Evolutionary conservation across 2,888 invertebrate species (phyloP).

Genomic region (Cryptocephalus moraei): DNA sequence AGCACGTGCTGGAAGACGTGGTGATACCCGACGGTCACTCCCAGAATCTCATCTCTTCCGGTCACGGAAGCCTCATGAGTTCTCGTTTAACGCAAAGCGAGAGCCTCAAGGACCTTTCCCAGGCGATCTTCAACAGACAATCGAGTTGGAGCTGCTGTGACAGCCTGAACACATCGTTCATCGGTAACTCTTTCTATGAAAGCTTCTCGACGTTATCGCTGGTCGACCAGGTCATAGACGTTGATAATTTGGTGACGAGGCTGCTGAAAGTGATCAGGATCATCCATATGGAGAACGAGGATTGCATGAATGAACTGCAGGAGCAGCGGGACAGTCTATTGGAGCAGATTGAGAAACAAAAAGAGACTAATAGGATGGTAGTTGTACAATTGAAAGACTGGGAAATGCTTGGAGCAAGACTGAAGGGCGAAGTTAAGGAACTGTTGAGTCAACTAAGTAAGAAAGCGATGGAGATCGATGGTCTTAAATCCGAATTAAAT

Average conservation of each 20-base stretch:
- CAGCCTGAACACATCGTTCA: constrained; percentile 35
- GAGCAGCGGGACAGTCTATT: constrained; percentile 46
- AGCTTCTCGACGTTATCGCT: constrained; percentile 48
- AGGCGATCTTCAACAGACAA: constrained; percentile 65
- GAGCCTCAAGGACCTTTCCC: constrained; percentile 67
- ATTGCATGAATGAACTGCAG: constrained; percentile 54
- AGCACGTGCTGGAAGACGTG: constrained; percentile 60
- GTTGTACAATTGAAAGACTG: constrained; percentile 43
- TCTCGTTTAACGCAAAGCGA: constrained; percentile 41
- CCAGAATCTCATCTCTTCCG: constrained; percentile 56
- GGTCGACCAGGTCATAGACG: constrained; percentile 64
- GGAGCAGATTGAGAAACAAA: constrained; percentile 34
- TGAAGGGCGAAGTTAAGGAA: constrained; percentile 46
- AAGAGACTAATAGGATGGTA: constrained; percentile 31
- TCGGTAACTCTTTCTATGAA: constrained; percentile 28
- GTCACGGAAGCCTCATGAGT: constrained; percentile 43
- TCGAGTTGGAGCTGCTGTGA: constrained; percentile 25
- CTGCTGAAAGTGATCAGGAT: constrained; percentile 62
- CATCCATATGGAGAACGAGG: constrained; percentile 60
- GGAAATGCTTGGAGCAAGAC: constrained; percentile 43
- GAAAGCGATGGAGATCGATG: constrained; percentile 43
- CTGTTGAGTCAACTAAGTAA: constrained; percentile 42
- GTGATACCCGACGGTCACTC: constrained; percentile 52
- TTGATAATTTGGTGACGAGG: constrained; percentile 65
- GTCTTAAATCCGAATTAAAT: constrained; percentile 43